phyloP scores from a whole-genome alignment of 2,113 vertebrate genomes.

The Pygoscelis adeliae region DNA sequence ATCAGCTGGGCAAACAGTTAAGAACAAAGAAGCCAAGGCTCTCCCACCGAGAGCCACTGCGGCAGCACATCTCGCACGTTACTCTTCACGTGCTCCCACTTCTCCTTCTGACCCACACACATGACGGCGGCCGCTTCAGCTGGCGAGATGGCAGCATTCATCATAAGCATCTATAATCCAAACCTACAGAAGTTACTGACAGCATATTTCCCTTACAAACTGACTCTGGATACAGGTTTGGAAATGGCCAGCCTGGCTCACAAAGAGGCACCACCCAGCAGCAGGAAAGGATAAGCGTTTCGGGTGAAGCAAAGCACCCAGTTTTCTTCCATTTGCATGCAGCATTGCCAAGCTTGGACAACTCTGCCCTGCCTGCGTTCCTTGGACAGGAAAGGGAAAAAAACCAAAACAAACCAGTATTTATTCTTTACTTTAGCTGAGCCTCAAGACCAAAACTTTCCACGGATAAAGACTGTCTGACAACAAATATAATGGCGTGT shows the following conservation, averaged over 20 bases:
- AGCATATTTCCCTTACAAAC: fast-evolving
- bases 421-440: neutral
- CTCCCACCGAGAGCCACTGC: fast-evolving
- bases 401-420: neutral
- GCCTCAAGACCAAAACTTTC: neutral
- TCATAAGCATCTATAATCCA: neutral
- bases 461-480: neutral
- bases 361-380: neutral
- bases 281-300: fast-evolving
- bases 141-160: fast-evolving
- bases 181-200: neutral
- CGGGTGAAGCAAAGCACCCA: neutral
- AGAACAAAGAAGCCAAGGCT: neutral
- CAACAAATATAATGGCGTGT: neutral
- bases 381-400: neutral
- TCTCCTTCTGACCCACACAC: neutral
- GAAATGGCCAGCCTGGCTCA: fast-evolving
- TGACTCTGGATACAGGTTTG: neutral
- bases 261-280: neutral
- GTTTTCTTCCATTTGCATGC: neutral
- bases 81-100: fast-evolving
- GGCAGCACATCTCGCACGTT: fast-evolving
- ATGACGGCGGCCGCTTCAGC: fast-evolving
- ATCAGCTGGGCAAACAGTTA: neutral
- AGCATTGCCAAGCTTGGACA: neutral